Percentiles rank a stretch among this genome's conserved stretches.
Conservation (phyloP, 2,113 vertebrate species). For the Pygoscelis adeliae region DNA sequence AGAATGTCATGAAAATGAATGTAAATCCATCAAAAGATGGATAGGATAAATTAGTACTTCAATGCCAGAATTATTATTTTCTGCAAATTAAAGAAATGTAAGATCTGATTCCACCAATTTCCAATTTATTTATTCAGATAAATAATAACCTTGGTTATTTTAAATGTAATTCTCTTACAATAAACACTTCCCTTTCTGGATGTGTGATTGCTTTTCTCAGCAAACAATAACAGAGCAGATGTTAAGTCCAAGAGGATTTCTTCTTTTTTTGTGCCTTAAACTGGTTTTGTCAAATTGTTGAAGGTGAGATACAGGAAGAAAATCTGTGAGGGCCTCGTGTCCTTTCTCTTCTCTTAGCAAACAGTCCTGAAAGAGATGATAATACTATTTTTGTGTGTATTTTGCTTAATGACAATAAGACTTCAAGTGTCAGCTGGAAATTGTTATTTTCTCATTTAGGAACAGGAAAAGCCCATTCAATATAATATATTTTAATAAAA, state of each 20-base stretch:
- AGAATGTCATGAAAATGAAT: not conserved
- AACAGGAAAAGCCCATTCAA: not conserved
- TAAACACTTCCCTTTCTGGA: not conserved
- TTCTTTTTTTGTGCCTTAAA: not conserved
- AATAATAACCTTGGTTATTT: not conserved
- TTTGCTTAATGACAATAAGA: not conserved
- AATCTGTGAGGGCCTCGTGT: not conserved
- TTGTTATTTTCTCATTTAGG: not conserved
- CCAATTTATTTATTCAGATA: not conserved
- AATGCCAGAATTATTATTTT: not conserved
- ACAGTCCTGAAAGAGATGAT: not conserved
- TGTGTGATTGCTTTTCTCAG: not conserved
- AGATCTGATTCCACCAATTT: not conserved
- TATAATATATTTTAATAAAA: not conserved
- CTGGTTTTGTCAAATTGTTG: not conserved
- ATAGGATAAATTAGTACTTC: not conserved
- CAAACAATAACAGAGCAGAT: not conserved
- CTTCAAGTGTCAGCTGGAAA: not conserved
- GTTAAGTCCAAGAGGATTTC: not conserved
- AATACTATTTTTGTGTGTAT: not conserved
- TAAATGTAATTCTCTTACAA: not conserved
- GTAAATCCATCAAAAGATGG: not conserved
- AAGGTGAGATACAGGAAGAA: not conserved
- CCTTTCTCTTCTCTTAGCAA: not conserved
- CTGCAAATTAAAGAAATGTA: not conserved